A percentile compares a stretch with the other conserved stretches of the same genome.
These are phyloP conservation scores for Tetragnatha versicolor DNA, from an alignment of 1,140 invertebrate species.

Conservation along the genomic window DNA sequence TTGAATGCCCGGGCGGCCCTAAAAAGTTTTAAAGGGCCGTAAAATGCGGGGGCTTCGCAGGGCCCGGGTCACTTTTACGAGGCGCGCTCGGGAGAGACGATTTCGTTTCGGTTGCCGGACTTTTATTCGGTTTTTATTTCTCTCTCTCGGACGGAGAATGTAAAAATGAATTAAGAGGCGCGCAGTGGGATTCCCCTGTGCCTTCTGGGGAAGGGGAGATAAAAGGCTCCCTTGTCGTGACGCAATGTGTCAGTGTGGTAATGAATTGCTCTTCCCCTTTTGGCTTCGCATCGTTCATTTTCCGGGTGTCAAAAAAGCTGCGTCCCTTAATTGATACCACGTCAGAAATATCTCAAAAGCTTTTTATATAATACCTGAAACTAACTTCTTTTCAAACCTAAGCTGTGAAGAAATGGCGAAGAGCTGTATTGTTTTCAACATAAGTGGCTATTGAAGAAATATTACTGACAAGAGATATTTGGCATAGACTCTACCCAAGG, in stretches of 20 bases:
- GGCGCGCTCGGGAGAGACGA: conserved; percentile 7
- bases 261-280: no score
- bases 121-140: conserved; percentile 26
- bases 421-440: no score
- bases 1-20: conserved; percentile 5
- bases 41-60: conserved; percentile 8
- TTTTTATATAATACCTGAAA: no score
- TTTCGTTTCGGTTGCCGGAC: conserved; percentile 15
- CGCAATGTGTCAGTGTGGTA: neutral
- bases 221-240: neutral
- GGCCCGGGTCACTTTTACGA: conserved; percentile 31
- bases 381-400: no score
- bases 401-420: no score
- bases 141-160: neutral
- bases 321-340: no score
- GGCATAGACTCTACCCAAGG: no score
- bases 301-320: no score
- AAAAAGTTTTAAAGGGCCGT: conserved; percentile 33
- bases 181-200: neutral
- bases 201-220: neutral
- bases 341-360: no score
- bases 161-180: conserved; percentile 9
- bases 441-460: no score
- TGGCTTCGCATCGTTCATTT: no score
- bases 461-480: no score